Evolutionary conservation across 2,888 invertebrate species (phyloP).

Genomic region (Tryphoninae sp.): DNA sequence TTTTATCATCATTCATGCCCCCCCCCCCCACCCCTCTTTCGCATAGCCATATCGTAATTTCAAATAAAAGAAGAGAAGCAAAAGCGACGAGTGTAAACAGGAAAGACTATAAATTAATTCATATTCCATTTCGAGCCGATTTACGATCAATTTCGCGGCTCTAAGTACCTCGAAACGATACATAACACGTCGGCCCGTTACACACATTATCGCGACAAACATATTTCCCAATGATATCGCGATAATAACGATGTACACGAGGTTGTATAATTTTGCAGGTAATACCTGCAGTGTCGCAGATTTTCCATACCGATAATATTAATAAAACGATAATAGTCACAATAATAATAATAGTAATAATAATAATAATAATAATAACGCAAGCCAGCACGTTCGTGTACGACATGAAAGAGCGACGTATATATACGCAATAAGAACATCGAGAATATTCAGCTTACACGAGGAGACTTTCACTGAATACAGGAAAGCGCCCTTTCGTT

Average conservation of each 20-base stretch:
- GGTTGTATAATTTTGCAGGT: conserved; percentile 20
- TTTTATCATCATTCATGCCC: conserved; percentile 3
- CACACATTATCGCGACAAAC: conserved; percentile 11
- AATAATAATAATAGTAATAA: conserved; percentile 35
- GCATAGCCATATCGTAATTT: background rate
- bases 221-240: conserved; percentile 23
- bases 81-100: background rate
- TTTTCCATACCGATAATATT: background rate
- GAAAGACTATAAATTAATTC: background rate
- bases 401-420: conserved; percentile 24
- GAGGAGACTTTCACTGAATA: conserved; percentile 39
- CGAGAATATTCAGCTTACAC: conserved; percentile 26
- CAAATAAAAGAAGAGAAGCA: background rate
- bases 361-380: conserved; percentile 50
- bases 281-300: conserved; percentile 10
- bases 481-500: conserved; percentile 28
- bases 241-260: conserved; percentile 20
- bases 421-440: conserved; percentile 1
- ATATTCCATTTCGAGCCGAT: conserved; percentile 2
- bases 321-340: conserved; percentile 40
- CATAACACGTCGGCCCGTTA: conserved; percentile 1
- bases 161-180: conserved; percentile 7
- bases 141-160: conserved; percentile 14
- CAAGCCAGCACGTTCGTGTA: conserved; percentile 11
- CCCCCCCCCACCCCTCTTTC: background rate